Conservation (phyloP, 2,888 invertebrate species). For the Horisme vitalbata region DNA sequence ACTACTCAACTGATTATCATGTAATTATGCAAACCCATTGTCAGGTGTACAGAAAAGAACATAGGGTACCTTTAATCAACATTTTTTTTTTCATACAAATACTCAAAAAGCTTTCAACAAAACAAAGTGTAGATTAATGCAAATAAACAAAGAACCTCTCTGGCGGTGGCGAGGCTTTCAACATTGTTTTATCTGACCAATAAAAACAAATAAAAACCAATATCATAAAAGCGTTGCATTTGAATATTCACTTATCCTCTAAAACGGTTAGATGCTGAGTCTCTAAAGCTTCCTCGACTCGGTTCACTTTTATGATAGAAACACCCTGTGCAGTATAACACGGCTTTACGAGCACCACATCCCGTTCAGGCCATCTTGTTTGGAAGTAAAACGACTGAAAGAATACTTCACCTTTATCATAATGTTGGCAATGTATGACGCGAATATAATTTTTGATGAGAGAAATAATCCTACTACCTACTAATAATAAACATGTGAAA, state of each 20-base stretch:
- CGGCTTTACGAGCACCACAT: slow-evolving; percentile 67
- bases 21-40: too few relatives aligned
- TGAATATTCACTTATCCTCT: slow-evolving; percentile 44
- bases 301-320: slow-evolving; percentile 62
- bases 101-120: too few relatives aligned
- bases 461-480: neutral
- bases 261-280: slow-evolving; percentile 44
- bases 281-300: slow-evolving; percentile 53
- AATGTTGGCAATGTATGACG: slow-evolving; percentile 28
- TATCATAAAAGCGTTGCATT: slow-evolving; percentile 30
- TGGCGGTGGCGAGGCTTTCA: too few relatives aligned
- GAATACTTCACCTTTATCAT: slow-evolving; percentile 49
- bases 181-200: too few relatives aligned
- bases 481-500: too few relatives aligned
- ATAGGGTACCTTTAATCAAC: too few relatives aligned
- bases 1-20: too few relatives aligned
- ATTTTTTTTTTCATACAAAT: too few relatives aligned
- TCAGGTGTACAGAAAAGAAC: too few relatives aligned
- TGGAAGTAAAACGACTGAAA: slow-evolving; percentile 59
- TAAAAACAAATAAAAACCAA: slow-evolving; percentile 24
- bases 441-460: slow-evolving; percentile 1
- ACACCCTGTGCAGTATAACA: slow-evolving; percentile 62
- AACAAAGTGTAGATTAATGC: too few relatives aligned
- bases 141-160: too few relatives aligned
- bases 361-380: slow-evolving; percentile 61